Evolutionary conservation across 1,140 invertebrate species (phyloP).

Genomic region (Sesamia nonagrioides): DNA sequence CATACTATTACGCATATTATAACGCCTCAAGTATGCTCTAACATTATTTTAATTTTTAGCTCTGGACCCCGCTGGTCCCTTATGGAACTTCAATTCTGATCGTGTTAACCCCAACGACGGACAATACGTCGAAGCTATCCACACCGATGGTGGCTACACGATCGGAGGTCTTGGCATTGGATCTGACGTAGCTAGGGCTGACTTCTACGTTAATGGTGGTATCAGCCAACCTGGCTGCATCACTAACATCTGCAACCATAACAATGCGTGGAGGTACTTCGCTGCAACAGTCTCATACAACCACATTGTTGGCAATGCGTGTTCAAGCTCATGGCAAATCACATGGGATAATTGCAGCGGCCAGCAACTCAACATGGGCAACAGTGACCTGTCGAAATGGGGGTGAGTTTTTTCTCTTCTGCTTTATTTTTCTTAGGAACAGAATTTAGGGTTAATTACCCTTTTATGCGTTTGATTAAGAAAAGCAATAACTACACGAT

Average conservation of each 20-base stretch:
- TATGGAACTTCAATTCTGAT: slow-evolving; percentile 43
- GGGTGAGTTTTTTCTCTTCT: slow-evolving; percentile 62
- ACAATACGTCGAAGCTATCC: slow-evolving; percentile 48
- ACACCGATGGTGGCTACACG: slow-evolving; percentile 85
- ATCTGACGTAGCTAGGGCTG: slow-evolving; percentile 88
- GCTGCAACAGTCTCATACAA: slow-evolving; percentile 79
- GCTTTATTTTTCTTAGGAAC: slow-evolving; percentile 20
- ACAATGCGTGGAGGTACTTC: slow-evolving; percentile 89
- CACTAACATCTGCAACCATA: slow-evolving; percentile 89
- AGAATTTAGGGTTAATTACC: no score
- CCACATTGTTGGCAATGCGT: slow-evolving; percentile 66
- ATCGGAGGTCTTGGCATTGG: slow-evolving; percentile 89
- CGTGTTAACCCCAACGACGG: slow-evolving; percentile 24
- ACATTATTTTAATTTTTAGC: not conserved
- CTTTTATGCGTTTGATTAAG: no score
- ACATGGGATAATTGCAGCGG: slow-evolving; percentile 67
- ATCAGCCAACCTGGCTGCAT: slow-evolving; percentile 83
- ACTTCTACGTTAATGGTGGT: slow-evolving; percentile 95
- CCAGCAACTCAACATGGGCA: slow-evolving; percentile 65
- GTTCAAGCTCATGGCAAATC: slow-evolving; percentile 61
- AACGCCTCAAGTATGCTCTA: not conserved
- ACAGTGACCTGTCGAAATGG: slow-evolving; percentile 65
- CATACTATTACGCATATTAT: not conserved
- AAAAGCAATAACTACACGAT: not conserved
- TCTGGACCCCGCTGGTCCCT: slow-evolving; percentile 48